Base-by-base conservation (phyloP, 35 echinoderm and acorn worm species). In the Lytechinus variegatus region DNA sequence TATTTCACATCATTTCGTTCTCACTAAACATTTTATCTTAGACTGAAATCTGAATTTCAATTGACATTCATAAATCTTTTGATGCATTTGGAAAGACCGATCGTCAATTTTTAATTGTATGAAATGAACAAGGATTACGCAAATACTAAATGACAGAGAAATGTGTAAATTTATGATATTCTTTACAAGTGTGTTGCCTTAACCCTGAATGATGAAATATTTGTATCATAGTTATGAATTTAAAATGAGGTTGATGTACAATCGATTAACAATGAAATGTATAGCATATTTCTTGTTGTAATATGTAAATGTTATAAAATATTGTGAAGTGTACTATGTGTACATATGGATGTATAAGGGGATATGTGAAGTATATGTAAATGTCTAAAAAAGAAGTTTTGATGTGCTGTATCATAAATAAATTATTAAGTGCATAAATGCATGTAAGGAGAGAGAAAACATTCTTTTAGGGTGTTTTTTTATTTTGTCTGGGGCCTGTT, bases 351-450 rank as follows among this genome's bases (percentile, higher is more conserved):
- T 79, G 66, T 79, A 79, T 79, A 79, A 79, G n/a, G n/a, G 66
- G 66, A 24, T 79, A 79, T 79, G 66, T 79, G 19, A 79, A 79
- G 19, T 4, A 79, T 24, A n/a, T 24, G 4, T 79, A 79, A 79
- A 79, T 79, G 66, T 79, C 66, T 79, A 24, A 6, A 79, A 79
- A 71, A 19, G 24, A 79, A 79, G 6, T 79, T 79, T 79, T 79
- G 19, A 79, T 79, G 66, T 79, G 66, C 66, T 79, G 66, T 79
- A 79, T 79, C n/a, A 79, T 79, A 79, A 79, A 79, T 79, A 79
- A 79, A 79, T 24, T 79, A n/a, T 79, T 4, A 79, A 79, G 19
- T 79, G 66, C 66, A 79, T 79, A 79, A 79, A 79, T 79, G 66
- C 66, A 72, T 72, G 61, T 72, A n/a, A n/a, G 66, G 24, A 21